A percentile compares a stretch with the other conserved stretches of the same genome.
Evolutionary conservation across 2,888 invertebrate genomes (phyloP).

Genomic region (Pilophorus perplexus): DNA sequence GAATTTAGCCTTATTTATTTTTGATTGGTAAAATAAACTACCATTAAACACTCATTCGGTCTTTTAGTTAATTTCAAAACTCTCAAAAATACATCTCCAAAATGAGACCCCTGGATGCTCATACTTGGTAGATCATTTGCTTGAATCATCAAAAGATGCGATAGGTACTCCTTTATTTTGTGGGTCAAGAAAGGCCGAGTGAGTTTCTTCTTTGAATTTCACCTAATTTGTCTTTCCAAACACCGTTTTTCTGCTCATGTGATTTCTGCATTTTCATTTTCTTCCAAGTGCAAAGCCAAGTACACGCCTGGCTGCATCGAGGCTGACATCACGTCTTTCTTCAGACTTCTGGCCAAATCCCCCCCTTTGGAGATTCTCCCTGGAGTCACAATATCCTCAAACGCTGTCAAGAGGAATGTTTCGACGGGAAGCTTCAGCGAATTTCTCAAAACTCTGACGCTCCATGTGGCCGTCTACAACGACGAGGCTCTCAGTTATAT

Average conservation of each 20-base stretch:
- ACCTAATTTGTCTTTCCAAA: no score
- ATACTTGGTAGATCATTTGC: no score
- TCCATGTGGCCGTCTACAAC: conserved; percentile 44
- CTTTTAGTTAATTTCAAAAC: no score
- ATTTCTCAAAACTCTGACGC: conserved; percentile 39
- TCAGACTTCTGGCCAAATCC: conserved; percentile 16
- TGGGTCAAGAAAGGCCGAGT: no score
- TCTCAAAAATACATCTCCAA: no score
- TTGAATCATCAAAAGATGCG: no score
- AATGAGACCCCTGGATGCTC: no score
- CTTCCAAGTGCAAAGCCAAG: conserved; percentile 7
- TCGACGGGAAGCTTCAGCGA: conserved; percentile 1
- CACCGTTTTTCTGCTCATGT: no score
- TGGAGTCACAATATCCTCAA: conserved; percentile 43
- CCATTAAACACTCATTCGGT: not conserved
- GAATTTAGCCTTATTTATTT: not conserved
- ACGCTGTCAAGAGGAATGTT: not conserved
- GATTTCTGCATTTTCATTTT: no score
- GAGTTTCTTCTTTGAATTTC: no score
- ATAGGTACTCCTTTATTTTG: no score
- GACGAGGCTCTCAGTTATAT: conserved; percentile 37
- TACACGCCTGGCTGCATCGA: conserved; percentile 27
- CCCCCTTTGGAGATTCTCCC: conserved; percentile 42
- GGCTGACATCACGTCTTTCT: conserved; percentile 14
- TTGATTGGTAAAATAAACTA: conserved; percentile 6